Evolutionary conservation across 1,140 invertebrate species (phyloP).

Genomic region (Drosophila arizonae): DNA sequence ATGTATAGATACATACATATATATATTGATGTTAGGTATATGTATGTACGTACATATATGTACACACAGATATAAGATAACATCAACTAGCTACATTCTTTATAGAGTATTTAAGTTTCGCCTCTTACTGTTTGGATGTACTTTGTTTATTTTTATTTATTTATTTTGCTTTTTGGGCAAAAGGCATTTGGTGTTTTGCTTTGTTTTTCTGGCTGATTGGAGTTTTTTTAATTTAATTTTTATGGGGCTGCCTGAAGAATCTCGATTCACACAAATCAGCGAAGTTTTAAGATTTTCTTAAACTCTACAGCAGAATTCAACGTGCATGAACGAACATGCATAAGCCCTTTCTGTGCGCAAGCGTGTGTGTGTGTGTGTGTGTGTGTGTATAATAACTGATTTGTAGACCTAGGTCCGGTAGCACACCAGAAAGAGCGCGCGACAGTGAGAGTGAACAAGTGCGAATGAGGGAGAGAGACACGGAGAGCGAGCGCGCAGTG

Average conservation of each 20-base stretch:
- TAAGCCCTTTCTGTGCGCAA: background rate
- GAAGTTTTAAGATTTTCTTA: slow-evolving; percentile 25
- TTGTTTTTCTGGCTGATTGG: slow-evolving; percentile 46
- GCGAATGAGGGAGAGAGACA: slow-evolving; percentile 9
- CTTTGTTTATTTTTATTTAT: slow-evolving; percentile 31
- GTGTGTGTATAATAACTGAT: slow-evolving; percentile 19
- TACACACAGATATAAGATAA: no score
- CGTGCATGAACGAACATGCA: background rate
- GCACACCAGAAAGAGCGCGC: slow-evolving; percentile 30
- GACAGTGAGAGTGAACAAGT: slow-evolving; percentile 11
- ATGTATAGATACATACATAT: background rate
- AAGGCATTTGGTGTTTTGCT: slow-evolving; percentile 55
- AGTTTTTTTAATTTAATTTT: slow-evolving; percentile 22
- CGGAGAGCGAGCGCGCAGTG: background rate
- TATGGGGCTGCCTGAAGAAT: slow-evolving; percentile 24
- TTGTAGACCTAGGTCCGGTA: slow-evolving; percentile 77
- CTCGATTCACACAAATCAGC: slow-evolving; percentile 29
- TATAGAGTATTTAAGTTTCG: background rate
- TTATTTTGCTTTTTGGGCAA: slow-evolving; percentile 57
- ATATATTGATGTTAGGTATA: background rate
- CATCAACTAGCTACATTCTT: no score
- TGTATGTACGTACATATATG: no score
- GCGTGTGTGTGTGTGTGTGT: background rate
- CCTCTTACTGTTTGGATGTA: background rate
- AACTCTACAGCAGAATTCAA: background rate